A percentile compares a stretch with the other conserved stretches of the same genome.
Evolutionary conservation across 1,140 invertebrate genomes (phyloP).

Genomic region (Daktulosphaira vitifoliae): DNA sequence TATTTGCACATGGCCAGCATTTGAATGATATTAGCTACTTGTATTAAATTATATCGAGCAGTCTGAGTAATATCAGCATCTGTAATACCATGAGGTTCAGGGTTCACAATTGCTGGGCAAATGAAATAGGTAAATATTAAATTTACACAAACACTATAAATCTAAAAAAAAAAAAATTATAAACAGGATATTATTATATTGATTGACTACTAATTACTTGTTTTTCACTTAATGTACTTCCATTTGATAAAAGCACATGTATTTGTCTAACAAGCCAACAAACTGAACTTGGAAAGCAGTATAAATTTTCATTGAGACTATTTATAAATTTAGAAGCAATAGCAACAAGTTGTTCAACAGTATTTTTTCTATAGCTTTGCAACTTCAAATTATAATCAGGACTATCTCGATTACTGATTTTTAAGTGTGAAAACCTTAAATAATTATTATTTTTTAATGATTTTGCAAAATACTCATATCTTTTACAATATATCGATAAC

Average conservation of each 20-base stretch:
- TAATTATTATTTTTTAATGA: background rate
- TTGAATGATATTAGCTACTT: constrained; percentile 82
- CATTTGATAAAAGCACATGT: constrained; percentile 58
- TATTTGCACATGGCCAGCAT: constrained; percentile 75
- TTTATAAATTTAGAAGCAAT: constrained; percentile 74
- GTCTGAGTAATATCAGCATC: constrained; percentile 87
- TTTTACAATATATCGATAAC: too few species aligned
- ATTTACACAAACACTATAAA: constrained; percentile 77
- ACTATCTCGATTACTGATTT: constrained; percentile 39
- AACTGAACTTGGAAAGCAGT: constrained; percentile 81
- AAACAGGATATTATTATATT: background rate
- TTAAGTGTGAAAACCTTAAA: constrained; percentile 22
- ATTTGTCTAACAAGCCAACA: constrained; percentile 70
- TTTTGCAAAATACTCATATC: too few species aligned
- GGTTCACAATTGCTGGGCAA: constrained; percentile 92
- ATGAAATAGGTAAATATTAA: constrained; percentile 90
- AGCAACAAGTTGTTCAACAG: constrained; percentile 69
- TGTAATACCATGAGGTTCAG: constrained; percentile 90
- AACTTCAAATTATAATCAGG: constrained; percentile 62
- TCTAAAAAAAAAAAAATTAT: constrained; percentile 47
- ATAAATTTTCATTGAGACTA: constrained; percentile 76
- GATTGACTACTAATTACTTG: constrained; percentile 47
- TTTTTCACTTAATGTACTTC: constrained; percentile 52
- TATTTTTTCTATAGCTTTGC: constrained; percentile 64
- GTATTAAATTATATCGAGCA: constrained; percentile 86